Evolutionary conservation across 1,140 invertebrate species (phyloP).

Genomic region (Chymomyza costata): DNA sequence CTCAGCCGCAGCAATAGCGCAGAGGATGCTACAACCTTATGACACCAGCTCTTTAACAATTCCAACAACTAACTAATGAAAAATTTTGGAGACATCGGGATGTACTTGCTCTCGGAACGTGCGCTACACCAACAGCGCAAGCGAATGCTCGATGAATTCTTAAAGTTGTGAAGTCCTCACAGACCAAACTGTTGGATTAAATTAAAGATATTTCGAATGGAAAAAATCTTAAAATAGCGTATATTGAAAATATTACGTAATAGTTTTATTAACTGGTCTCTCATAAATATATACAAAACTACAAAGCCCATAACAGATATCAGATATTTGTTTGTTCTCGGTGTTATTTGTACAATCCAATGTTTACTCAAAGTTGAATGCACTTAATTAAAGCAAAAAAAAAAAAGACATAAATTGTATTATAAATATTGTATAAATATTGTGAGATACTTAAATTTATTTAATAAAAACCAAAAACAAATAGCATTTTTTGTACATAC

Average conservation of each 20-base stretch:
- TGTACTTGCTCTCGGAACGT: conserved; percentile 64
- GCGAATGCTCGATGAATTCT: conserved; percentile 62
- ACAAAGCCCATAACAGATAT: conserved; percentile 51
- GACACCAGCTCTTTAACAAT: conserved; percentile 70
- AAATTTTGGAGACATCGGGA: conserved; percentile 67
- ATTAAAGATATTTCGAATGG: too few species aligned
- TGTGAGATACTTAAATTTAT: conserved; percentile 33
- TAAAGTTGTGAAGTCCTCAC: conserved; percentile 47
- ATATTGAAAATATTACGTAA: too few species aligned
- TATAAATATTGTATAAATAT: conserved; percentile 40
- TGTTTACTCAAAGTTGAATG: conserved; percentile 30
- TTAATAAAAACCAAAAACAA: conserved; percentile 18
- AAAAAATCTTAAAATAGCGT: too few species aligned
- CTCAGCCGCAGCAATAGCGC: conserved; percentile 49
- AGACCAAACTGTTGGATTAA: too few species aligned
- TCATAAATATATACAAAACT: conserved; percentile 13
- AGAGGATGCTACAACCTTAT: conserved; percentile 70
- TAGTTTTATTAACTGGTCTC: neutral
- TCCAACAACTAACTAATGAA: conserved; percentile 74
- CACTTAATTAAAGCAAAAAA: conserved; percentile 32
- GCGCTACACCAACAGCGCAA: conserved; percentile 66
- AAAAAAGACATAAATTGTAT: conserved; percentile 61
- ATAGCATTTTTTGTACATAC: conserved; percentile 33
- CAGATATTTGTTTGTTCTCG: conserved; percentile 63
- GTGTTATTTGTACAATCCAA: conserved; percentile 60